phyloP scores from a whole-genome alignment of 23 tunicate species.

The Halocynthia roretzi region DNA sequence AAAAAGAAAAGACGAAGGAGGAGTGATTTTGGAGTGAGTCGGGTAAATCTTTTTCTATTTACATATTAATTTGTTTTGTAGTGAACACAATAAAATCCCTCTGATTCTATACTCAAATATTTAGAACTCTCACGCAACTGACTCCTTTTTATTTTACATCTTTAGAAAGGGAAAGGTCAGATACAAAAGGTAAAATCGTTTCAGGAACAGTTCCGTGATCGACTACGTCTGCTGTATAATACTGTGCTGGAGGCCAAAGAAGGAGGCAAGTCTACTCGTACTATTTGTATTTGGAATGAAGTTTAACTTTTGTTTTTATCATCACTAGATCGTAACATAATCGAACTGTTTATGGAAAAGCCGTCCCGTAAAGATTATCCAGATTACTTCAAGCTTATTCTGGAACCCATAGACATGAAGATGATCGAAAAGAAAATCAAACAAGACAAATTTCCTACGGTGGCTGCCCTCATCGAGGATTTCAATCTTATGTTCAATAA shows the following conservation, averaged over 20 bases:
- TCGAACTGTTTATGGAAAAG: constrained; percentile 73
- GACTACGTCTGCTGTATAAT: constrained; percentile 41
- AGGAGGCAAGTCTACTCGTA: neutral
- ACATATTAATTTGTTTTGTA: neutral
- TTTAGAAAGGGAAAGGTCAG: constrained; percentile 2
- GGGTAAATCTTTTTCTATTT: neutral
- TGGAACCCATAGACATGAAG: constrained; percentile 94
- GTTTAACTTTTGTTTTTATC: neutral
- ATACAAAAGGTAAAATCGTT: constrained; percentile 3
- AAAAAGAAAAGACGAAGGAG: constrained; percentile 1
- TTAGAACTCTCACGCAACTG: neutral
- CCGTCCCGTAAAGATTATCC: constrained; percentile 93
- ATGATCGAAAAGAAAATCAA: constrained; percentile 75
- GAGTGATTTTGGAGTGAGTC: neutral
- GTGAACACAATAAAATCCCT: neutral
- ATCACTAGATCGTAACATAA: constrained; percentile 68
- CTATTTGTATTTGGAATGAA: neutral
- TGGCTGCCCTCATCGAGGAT: constrained; percentile 70
- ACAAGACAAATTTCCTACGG: constrained; percentile 52
- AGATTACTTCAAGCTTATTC: constrained; percentile 90
- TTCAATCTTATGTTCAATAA: constrained; percentile 90
- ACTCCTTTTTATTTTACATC: neutral
- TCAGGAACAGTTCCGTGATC: constrained; percentile 18
- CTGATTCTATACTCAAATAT: neutral
- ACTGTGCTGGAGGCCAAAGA: constrained; percentile 51